Conservation (phyloP, 2,888 invertebrate genomes). For the Chymomyza fuscimana region DNA sequence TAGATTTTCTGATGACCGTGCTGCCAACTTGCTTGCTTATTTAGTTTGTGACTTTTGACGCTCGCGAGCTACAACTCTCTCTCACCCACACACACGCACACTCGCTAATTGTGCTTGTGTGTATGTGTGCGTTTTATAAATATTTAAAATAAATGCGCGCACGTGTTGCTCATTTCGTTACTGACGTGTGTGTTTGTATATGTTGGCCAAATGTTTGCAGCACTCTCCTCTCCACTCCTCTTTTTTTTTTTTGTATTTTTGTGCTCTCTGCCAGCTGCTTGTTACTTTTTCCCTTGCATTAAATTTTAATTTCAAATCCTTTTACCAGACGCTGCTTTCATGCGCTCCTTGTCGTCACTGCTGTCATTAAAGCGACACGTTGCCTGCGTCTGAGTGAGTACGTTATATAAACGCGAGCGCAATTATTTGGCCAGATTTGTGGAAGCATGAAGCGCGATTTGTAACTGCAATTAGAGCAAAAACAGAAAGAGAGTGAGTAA, state of each 20-base stretch:
- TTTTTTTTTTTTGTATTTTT: neutral
- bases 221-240: no score
- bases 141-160: constrained; percentile 62
- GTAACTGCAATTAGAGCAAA: constrained; percentile 55
- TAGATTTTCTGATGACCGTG: constrained; percentile 31
- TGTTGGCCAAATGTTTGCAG: constrained; percentile 6
- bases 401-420: neutral
- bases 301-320: constrained; percentile 59
- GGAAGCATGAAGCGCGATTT: constrained; percentile 1
- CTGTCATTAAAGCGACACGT: neutral
- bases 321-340: constrained; percentile 23
- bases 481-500: constrained; percentile 22
- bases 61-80: neutral
- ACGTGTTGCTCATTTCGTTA: constrained; percentile 64
- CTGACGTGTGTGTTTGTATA: neutral
- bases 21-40: constrained; percentile 48
- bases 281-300: constrained; percentile 23
- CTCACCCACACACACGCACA: constrained; percentile 7
- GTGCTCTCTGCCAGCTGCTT: constrained; percentile 12
- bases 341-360: neutral
- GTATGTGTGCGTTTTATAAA: constrained; percentile 47
- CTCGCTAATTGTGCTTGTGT: constrained; percentile 4
- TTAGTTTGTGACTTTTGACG: constrained; percentile 20
- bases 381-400: neutral
- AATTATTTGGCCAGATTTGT: constrained; percentile 14